Percentiles rank a stretch among this genome's conserved stretches.
Evolutionary conservation across 2,888 invertebrate species (phyloP).

Genomic region (Ectemnius continuus): DNA sequence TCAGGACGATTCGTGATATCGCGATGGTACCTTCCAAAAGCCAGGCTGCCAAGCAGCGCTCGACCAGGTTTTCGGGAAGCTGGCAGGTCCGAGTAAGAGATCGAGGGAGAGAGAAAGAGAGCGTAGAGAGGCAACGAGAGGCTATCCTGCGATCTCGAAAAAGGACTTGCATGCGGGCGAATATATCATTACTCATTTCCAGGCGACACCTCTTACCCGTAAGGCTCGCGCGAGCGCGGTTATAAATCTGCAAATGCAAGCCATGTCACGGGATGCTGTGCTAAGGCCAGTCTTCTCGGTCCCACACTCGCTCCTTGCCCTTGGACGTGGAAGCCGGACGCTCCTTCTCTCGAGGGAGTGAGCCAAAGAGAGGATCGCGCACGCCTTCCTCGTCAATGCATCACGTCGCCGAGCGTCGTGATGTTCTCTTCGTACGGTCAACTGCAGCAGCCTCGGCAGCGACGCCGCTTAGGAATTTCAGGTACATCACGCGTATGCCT

Average conservation of each 20-base stretch:
- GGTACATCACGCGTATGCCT: constrained; percentile 26
- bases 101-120: constrained; percentile 21
- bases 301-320: too few species aligned
- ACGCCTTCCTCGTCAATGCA: background rate
- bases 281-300: too few species aligned
- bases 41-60: constrained; percentile 31
- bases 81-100: constrained; percentile 33
- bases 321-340: too few species aligned
- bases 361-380: background rate
- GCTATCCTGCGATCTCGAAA: constrained; percentile 63
- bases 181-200: constrained; percentile 69
- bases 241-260: constrained; percentile 65
- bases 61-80: constrained; percentile 54
- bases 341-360: background rate
- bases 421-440: constrained; percentile 31
- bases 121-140: constrained; percentile 40
- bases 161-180: constrained; percentile 62
- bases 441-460: constrained; percentile 2
- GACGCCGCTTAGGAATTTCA: constrained; percentile 42
- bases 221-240: constrained; percentile 48
- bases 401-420: constrained; percentile 9
- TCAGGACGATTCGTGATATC: constrained; percentile 55
- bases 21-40: constrained; percentile 59
- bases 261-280: too few species aligned
- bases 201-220: constrained; percentile 60